Percentiles rank a stretch among this genome's conserved stretches.
phyloP scores from a whole-genome alignment of 2,797 vertebrate genomes.

The Lerista edwardsae region DNA sequence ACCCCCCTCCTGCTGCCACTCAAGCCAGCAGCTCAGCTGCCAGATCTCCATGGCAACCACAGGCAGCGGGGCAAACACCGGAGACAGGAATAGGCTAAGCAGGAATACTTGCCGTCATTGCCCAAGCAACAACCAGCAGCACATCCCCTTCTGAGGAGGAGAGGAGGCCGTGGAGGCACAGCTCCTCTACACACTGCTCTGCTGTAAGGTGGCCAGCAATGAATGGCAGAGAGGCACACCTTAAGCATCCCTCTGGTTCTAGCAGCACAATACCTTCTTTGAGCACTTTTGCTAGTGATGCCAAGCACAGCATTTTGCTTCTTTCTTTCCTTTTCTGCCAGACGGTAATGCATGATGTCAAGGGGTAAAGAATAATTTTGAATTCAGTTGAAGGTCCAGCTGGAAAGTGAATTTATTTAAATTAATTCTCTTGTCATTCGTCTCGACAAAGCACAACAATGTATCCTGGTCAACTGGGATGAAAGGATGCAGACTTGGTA shows the following conservation, averaged over 20 bases:
- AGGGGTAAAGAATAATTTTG: background rate
- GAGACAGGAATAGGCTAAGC: constrained; percentile 19
- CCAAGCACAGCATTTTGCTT: background rate
- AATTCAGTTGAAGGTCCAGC: background rate
- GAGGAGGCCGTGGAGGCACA: background rate
- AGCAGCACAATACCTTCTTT: background rate
- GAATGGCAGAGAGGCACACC: background rate
- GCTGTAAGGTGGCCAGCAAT: background rate
- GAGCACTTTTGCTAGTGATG: background rate
- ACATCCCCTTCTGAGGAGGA: background rate
- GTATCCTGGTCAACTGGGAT: background rate
- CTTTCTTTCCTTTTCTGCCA: background rate
- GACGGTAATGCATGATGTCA: too few relatives aligned
- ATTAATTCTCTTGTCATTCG: background rate
- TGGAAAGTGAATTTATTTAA: background rate
- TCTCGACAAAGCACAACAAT: background rate
- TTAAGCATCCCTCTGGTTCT: background rate
- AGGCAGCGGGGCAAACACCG: background rate
- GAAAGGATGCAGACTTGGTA: background rate
- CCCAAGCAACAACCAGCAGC: constrained; percentile 5
- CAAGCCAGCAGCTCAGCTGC: constrained; percentile 56
- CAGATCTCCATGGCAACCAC: constrained; percentile 64
- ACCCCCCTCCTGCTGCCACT: constrained; percentile 1
- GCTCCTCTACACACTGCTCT: background rate
- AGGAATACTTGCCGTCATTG: background rate